Percentiles rank a stretch among this genome's conserved stretches.
phyloP scores from a whole-genome alignment of 2,797 vertebrate species.

The Oryzias sinensis region DNA sequence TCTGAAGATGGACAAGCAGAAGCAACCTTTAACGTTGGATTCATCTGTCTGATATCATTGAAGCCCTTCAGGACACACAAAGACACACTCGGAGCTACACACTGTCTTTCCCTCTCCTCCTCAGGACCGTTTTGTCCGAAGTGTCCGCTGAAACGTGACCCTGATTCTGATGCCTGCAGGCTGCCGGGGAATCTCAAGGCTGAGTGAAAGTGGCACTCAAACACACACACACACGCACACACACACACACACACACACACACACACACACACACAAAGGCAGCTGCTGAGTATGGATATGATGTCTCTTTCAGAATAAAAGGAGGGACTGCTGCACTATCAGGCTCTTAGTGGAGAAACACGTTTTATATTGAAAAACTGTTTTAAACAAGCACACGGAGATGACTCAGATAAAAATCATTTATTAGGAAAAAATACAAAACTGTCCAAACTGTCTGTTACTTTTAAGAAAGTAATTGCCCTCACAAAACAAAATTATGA shows the following conservation, averaged over 20 bases:
- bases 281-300: slow-evolving; percentile 30
- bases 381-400: background rate
- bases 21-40: too few species aligned
- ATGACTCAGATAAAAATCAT: background rate
- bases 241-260: slow-evolving; percentile 8
- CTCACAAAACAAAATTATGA: background rate
- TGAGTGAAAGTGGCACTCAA: slow-evolving; percentile 18
- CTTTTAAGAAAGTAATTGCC: background rate
- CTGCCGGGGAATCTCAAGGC: slow-evolving; percentile 35
- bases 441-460: background rate
- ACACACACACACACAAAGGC: background rate
- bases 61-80: slow-evolving; percentile 7
- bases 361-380: background rate
- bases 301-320: slow-evolving; percentile 31
- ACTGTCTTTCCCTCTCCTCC: slow-evolving; percentile 18
- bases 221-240: slow-evolving; percentile 12
- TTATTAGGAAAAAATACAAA: background rate
- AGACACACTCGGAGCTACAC: background rate
- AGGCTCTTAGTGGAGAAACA: background rate
- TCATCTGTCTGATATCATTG: too few species aligned
- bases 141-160: slow-evolving; percentile 60
- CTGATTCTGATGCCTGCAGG: slow-evolving; percentile 36
- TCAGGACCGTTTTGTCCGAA: slow-evolving; percentile 45
- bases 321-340: slow-evolving; percentile 7
- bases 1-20: too few species aligned